Evolutionary conservation across 1,140 invertebrate genomes (phyloP).

Genomic region (Aphelinus atriplicis): DNA sequence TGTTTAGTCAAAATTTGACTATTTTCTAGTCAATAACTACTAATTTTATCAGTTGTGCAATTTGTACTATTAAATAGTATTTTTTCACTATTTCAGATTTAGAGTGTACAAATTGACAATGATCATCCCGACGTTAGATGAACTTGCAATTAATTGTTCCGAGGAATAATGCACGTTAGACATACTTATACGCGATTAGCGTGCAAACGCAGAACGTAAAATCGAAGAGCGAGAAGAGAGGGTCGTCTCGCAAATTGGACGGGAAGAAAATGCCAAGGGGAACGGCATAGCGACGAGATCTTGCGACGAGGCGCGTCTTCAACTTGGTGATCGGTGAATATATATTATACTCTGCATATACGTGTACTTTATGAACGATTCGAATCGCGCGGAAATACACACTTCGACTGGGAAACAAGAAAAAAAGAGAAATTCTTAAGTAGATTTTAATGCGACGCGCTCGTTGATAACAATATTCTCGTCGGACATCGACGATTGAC

Average conservation of each 20-base stretch:
- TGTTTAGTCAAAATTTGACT: too few relatives aligned
- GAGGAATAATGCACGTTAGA: too few relatives aligned
- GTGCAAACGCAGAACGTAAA: too few relatives aligned
- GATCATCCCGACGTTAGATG: too few relatives aligned
- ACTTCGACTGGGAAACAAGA: neutral
- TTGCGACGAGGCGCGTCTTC: slow-evolving; percentile 20
- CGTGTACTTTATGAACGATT: slow-evolving; percentile 8
- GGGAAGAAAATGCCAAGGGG: slow-evolving; percentile 27
- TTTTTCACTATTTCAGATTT: too few relatives aligned
- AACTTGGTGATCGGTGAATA: slow-evolving; percentile 19
- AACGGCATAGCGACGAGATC: slow-evolving; percentile 26
- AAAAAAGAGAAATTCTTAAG: slow-evolving; percentile 1
- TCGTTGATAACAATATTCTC: slow-evolving; percentile 24
- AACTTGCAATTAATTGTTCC: too few relatives aligned
- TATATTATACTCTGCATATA: neutral
- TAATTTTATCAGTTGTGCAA: too few relatives aligned
- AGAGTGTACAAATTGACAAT: too few relatives aligned
- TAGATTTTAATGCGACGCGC: slow-evolving; percentile 12
- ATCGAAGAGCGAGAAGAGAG: too few relatives aligned
- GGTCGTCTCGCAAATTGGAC: neutral
- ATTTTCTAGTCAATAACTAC: too few relatives aligned
- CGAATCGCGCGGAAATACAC: slow-evolving; percentile 13
- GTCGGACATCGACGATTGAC: neutral
- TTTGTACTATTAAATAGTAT: too few relatives aligned
- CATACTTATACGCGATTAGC: too few relatives aligned